Evolutionary conservation across 1,140 invertebrate species (phyloP).

Genomic region (Acromyrmex echinatior): DNA sequence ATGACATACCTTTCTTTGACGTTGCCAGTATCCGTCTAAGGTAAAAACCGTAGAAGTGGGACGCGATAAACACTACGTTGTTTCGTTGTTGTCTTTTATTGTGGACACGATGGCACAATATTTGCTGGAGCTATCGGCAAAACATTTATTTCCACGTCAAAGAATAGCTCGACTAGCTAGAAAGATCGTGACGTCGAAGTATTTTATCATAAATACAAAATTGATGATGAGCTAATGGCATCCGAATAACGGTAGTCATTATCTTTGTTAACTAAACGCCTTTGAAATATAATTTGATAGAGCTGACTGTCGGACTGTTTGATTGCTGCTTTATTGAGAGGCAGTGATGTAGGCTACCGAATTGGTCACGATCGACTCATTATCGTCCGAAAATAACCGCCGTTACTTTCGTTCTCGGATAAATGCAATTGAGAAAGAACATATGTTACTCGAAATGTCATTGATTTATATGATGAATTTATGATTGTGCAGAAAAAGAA

Average conservation of each 20-base stretch:
- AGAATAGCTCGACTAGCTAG: not conserved
- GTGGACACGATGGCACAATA: not conserved
- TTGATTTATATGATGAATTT: not conserved
- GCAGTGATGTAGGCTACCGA: constrained; percentile 5
- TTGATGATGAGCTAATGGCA: not conserved
- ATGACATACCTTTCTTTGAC: constrained; percentile 24
- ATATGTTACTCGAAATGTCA: not conserved
- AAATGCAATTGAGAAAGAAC: not conserved
- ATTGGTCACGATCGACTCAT: constrained; percentile 30
- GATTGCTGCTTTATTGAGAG: constrained; percentile 17
- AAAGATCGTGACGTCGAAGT: not conserved
- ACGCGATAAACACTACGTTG: constrained; percentile 25
- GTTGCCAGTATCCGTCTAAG: not conserved
- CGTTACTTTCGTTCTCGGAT: constrained; percentile 35
- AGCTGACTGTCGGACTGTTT: not conserved
- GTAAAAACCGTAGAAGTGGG: constrained; percentile 19
- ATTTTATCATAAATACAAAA: not conserved
- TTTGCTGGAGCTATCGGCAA: not conserved
- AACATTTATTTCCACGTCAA: not conserved
- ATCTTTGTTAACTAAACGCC: not conserved
- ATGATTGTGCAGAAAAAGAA: not conserved
- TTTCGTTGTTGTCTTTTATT: not conserved
- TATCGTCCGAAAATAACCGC: constrained; percentile 4
- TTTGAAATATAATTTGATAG: not conserved
- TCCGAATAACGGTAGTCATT: not conserved